phyloP scores from a whole-genome alignment of 2,888 invertebrate species.

The Microchrysa polita region DNA sequence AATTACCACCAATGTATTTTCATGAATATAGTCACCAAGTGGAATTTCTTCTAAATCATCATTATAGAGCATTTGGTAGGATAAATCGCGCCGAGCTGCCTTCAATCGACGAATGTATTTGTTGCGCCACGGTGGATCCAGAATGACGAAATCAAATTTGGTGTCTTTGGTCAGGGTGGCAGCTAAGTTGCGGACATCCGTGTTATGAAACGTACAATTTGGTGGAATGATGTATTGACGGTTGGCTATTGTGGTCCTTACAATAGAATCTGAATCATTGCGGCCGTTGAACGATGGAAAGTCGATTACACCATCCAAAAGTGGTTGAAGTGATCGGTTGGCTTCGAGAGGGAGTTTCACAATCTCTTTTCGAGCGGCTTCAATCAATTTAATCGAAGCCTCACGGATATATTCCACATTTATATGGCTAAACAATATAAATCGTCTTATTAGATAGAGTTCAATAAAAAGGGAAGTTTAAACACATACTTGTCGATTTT shows the following conservation, averaged over 20 bases:
- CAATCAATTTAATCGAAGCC: not conserved
- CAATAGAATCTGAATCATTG: constrained; percentile 67
- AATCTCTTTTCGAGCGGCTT: not conserved
- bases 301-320: not conserved
- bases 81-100: constrained; percentile 69
- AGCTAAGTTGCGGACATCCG: constrained; percentile 71
- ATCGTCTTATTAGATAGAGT: not conserved
- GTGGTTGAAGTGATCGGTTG: not conserved
- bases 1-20: constrained; percentile 77
- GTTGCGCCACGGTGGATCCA: constrained; percentile 98
- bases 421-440: not conserved
- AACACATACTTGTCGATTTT: constrained; percentile 7
- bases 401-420: not conserved
- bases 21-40: constrained; percentile 69
- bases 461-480: not conserved
- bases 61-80: constrained; percentile 79
- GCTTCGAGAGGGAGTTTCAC: too few relatives aligned
- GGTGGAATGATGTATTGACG: constrained; percentile 73
- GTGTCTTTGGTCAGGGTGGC: constrained; percentile 65
- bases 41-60: constrained; percentile 78
- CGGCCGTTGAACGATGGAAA: constrained; percentile 67
- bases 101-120: constrained; percentile 89
- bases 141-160: constrained; percentile 81
- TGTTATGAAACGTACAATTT: constrained; percentile 73
- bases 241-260: constrained; percentile 66